phyloP scores from a whole-genome alignment of 2,888 invertebrate species.

The Acanthosepion pharaonis region DNA sequence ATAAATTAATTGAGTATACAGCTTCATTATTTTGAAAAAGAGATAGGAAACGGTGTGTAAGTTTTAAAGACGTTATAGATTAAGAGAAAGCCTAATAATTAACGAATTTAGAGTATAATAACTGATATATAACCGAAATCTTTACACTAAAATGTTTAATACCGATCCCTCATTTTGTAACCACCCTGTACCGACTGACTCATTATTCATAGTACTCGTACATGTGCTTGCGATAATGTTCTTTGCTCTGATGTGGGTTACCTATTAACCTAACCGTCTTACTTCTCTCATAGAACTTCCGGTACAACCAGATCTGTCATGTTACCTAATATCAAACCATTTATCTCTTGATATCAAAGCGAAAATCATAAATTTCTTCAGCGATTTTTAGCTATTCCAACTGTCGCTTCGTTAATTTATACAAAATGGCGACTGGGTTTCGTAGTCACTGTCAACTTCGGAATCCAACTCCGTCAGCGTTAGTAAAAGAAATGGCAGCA shows the following conservation, averaged over 20 bases:
- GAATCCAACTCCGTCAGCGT: neutral
- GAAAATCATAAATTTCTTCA: neutral
- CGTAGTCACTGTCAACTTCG: constrained; percentile 49
- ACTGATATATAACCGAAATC: neutral
- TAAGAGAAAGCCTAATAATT: neutral
- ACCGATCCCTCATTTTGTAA: constrained; percentile 43
- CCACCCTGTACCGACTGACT: constrained; percentile 41
- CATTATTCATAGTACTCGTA: constrained; percentile 24
- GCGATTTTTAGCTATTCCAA: constrained; percentile 34
- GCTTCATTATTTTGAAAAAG: neutral
- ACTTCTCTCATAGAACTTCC: constrained; percentile 37
- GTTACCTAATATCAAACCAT: constrained; percentile 12
- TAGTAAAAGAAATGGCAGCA: constrained; percentile 48
- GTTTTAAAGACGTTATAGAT: neutral
- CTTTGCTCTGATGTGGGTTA: constrained; percentile 2
- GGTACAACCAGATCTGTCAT: constrained; percentile 25
- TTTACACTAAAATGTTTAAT: neutral
- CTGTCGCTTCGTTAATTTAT: constrained; percentile 56
- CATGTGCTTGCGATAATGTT: constrained; percentile 40
- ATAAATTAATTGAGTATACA: neutral
- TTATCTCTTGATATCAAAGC: neutral
- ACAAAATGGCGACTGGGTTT: constrained; percentile 59
- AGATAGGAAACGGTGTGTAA: neutral
- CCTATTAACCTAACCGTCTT: constrained; percentile 33
- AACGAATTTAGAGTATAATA: neutral